Evolutionary conservation across 2,797 vertebrate species (phyloP).

Genomic region (Hozukius guyotensis): DNA sequence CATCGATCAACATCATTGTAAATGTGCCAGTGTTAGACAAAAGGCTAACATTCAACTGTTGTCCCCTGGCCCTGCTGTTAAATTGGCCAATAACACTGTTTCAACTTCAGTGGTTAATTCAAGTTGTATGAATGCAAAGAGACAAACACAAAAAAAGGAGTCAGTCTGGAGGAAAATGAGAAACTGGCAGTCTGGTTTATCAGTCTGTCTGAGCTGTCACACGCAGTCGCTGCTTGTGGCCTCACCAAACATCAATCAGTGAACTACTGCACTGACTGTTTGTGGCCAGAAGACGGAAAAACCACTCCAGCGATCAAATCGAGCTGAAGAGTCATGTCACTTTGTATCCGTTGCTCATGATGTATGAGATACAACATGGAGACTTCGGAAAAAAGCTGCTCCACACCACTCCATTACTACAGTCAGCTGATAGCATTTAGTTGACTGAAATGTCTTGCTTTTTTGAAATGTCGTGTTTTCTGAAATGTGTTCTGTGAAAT

Average conservation of each 20-base stretch:
- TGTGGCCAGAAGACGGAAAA: neutral
- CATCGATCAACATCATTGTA: neutral
- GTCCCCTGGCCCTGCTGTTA: neutral
- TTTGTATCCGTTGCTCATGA: neutral
- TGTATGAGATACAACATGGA: neutral
- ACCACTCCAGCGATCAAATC: neutral
- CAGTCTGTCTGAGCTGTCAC: neutral
- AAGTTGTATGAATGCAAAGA: neutral
- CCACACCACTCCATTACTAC: neutral
- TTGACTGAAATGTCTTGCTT: neutral
- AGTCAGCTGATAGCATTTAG: neutral
- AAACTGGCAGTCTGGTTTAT: neutral
- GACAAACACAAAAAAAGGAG: neutral
- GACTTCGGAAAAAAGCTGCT: fast-evolving
- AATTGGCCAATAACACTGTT: neutral
- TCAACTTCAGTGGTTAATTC: neutral
- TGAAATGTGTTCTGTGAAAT: too few species aligned
- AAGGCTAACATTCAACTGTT: neutral
- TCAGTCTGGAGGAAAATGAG: neutral
- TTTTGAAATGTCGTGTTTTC: too few species aligned
- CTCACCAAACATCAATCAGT: neutral
- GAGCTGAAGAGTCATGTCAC: neutral
- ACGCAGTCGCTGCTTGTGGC: neutral
- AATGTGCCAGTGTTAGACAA: neutral
- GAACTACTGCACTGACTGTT: neutral